Conservation (phyloP, 2,888 invertebrate genomes). For the Drosophila leonis region DNA sequence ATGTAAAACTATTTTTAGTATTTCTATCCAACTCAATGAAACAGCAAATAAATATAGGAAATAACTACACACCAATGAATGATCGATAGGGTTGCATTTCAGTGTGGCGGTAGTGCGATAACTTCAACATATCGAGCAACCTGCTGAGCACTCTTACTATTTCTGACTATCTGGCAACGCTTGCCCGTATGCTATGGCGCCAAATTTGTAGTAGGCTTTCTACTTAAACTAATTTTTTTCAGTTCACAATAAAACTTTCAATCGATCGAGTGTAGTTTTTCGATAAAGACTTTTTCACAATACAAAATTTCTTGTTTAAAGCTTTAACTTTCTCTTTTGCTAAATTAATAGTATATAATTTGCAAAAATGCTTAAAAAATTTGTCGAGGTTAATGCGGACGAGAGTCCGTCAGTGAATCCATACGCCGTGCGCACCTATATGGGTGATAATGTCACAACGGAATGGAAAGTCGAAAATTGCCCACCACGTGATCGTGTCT, state of each 20-base stretch:
- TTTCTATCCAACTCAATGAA: not conserved
- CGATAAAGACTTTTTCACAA: constrained; percentile 27
- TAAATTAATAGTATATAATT: constrained; percentile 54
- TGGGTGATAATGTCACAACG: constrained; percentile 62
- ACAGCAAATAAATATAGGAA: not conserved
- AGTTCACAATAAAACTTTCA: not conserved
- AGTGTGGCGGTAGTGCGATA: constrained; percentile 24
- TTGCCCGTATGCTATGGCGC: constrained; percentile 9
- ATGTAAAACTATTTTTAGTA: not conserved
- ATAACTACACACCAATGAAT: not conserved
- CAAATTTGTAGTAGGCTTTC: constrained; percentile 49
- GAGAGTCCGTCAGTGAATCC: constrained; percentile 78
- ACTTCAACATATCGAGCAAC: not conserved
- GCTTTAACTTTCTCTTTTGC: constrained; percentile 11
- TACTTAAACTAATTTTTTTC: not conserved
- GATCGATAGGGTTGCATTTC: not conserved
- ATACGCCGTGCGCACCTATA: constrained; percentile 80
- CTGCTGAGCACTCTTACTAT: not conserved
- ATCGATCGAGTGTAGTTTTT: constrained; percentile 23
- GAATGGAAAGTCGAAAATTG: constrained; percentile 74
- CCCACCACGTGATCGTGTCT: constrained; percentile 62
- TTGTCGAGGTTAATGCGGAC: constrained; percentile 77
- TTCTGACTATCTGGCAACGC: constrained; percentile 30
- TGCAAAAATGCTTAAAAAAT: constrained; percentile 80
- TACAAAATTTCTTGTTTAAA: constrained; percentile 57